Percentiles rank a stretch among this genome's conserved stretches.
Evolutionary conservation across 1,140 invertebrate genomes (phyloP).

Genomic region (Bilobella aurantiaca): DNA sequence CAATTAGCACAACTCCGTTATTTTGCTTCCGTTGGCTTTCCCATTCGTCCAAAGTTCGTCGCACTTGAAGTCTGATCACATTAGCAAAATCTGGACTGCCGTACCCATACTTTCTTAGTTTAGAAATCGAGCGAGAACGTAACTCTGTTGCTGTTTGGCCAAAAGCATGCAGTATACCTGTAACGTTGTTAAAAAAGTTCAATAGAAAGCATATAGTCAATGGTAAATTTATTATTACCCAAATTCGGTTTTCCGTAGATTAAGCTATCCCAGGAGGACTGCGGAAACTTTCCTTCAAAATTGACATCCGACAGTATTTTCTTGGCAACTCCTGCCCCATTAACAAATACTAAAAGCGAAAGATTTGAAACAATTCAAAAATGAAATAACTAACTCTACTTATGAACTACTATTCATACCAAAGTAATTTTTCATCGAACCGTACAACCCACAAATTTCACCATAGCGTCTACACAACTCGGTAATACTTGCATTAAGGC

Average conservation of each 20-base stretch:
- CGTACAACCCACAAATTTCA: neutral
- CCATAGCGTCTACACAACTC: neutral
- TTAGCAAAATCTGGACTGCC: neutral
- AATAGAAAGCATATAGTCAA: neutral
- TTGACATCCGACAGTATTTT: neutral
- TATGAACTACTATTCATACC: neutral
- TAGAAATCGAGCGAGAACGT: neutral
- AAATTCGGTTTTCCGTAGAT: neutral
- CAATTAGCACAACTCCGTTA: neutral
- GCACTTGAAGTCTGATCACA: neutral
- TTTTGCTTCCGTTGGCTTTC: neutral
- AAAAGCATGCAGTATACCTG: neutral
- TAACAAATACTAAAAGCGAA: neutral
- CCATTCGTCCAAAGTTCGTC: neutral
- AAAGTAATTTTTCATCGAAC: neutral
- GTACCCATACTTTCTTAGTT: neutral
- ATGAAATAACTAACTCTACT: no score
- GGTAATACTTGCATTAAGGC: neutral
- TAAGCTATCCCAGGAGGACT: neutral
- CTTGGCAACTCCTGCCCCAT: neutral
- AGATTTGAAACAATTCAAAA: neutral
- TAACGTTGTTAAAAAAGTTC: neutral
- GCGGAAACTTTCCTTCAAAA: neutral
- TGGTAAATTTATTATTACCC: neutral
- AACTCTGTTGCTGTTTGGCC: neutral